Conservation (phyloP, 2,888 invertebrate genomes). For the Oscheius sp. region DNA sequence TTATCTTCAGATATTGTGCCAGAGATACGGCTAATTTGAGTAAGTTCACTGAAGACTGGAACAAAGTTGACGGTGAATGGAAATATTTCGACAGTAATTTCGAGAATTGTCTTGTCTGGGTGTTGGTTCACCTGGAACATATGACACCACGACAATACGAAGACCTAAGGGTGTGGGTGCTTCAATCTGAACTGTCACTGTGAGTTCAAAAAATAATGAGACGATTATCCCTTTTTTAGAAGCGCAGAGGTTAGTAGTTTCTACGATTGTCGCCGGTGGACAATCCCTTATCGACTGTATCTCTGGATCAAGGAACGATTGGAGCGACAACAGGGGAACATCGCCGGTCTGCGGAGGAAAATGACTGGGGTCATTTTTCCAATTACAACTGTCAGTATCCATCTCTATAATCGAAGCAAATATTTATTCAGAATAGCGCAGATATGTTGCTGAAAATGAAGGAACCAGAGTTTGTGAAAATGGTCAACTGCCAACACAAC, state of each 20-base stretch:
- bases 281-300: constrained; percentile 2
- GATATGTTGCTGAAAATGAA: no score
- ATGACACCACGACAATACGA: background rate
- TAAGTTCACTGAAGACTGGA: constrained; percentile 8
- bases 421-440: background rate
- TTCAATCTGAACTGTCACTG: background rate
- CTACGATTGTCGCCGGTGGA: background rate
- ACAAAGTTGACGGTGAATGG: background rate
- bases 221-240: background rate
- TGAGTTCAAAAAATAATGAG: background rate
- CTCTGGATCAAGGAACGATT: constrained; percentile 6
- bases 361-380: background rate
- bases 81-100: constrained; percentile 3
- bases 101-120: constrained; percentile 9
- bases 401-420: no score
- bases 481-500: background rate
- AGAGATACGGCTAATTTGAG: background rate
- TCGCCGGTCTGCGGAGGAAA: background rate
- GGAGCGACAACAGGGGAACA: constrained; percentile 21
- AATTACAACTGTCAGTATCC: background rate
- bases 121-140: background rate
- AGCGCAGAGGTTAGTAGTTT: background rate
- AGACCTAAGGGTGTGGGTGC: background rate
- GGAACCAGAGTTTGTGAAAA: background rate
- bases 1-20: constrained; percentile 1